These are phyloP conservation scores for Distichodus sexfasciatus DNA, from an alignment of 2,797 vertebrate species.

Conservation along the genomic window DNA sequence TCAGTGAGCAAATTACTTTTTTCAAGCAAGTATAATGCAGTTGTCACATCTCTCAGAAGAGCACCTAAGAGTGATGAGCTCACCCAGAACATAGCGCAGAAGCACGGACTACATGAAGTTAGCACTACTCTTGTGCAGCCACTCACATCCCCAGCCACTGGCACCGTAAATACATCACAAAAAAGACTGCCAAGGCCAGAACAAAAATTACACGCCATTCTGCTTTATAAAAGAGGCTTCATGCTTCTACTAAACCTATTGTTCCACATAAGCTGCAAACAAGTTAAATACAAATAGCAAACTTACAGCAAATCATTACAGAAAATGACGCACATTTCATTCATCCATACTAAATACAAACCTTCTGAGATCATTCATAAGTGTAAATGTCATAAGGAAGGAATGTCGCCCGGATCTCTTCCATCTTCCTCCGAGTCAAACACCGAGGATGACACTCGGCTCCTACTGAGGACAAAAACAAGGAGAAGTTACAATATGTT, in stretches of 20 bases:
- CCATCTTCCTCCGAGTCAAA: constrained; percentile 79
- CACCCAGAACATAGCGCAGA: constrained; percentile 98
- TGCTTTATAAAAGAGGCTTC: no score
- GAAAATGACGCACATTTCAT: no score
- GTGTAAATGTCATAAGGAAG: constrained; percentile 92
- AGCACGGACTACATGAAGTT: constrained; percentile 94
- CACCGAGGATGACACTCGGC: constrained; percentile 8
- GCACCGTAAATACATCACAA: constrained; percentile 92
- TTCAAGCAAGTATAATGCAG: no score
- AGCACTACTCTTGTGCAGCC: constrained; percentile 91
- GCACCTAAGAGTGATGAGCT: no score
- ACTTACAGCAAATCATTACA: not conserved
- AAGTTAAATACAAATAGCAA: not conserved
- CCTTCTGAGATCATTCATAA: constrained; percentile 96
- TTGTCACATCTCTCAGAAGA: no score
- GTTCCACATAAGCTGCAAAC: not conserved
- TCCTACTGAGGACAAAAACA: constrained; percentile 18
- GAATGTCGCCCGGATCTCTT: constrained; percentile 79
- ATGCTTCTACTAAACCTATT: no score
- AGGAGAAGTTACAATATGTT: not conserved
- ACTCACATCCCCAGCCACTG: constrained; percentile 88
- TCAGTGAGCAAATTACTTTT: no score
- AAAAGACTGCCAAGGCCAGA: no score
- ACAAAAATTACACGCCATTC: no score
- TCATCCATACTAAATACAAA: constrained; percentile 52